Percentiles rank a stretch among this genome's conserved stretches.
phyloP scores from a whole-genome alignment of 2,797 vertebrate species.

The Cynopterus sphinx region DNA sequence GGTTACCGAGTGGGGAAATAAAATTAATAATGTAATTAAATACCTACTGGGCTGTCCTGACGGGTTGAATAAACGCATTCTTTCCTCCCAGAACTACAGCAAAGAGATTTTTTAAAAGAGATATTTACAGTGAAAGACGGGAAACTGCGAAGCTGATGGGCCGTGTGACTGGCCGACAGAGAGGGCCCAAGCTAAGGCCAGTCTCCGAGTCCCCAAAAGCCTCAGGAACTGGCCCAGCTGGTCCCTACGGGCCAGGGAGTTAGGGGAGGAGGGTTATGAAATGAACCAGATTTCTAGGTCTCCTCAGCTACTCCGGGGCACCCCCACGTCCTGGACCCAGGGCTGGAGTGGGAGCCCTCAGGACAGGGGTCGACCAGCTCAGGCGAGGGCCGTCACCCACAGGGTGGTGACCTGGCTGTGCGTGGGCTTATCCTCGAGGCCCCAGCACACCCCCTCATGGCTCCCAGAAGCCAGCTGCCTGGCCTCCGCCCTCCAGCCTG shows the following conservation, averaged over 20 bases:
- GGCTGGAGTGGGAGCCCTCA: neutral
- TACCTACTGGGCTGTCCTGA: neutral
- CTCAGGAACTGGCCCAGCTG: no score
- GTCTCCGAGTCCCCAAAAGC: neutral
- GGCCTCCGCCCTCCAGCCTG: neutral
- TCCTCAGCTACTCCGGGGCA: neutral
- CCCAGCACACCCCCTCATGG: neutral
- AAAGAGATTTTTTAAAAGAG: neutral
- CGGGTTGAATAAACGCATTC: neutral
- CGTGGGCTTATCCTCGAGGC: neutral
- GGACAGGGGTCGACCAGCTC: neutral
- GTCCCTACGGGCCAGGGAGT: neutral
- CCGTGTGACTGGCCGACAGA: rapidly evolving
- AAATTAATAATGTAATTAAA: conserved; percentile 9
- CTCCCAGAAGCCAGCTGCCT: neutral
- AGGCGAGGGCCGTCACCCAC: neutral
- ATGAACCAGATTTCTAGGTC: neutral
- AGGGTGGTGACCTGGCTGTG: rapidly evolving
- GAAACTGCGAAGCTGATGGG: neutral
- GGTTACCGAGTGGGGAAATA: neutral
- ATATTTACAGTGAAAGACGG: neutral
- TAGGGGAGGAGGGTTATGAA: neutral
- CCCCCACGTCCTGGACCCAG: neutral
- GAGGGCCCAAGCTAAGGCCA: neutral
- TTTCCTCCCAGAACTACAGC: neutral